Conservation (phyloP, 92 coral and sea anemone species). For the Palythoa caribaeorum region DNA sequence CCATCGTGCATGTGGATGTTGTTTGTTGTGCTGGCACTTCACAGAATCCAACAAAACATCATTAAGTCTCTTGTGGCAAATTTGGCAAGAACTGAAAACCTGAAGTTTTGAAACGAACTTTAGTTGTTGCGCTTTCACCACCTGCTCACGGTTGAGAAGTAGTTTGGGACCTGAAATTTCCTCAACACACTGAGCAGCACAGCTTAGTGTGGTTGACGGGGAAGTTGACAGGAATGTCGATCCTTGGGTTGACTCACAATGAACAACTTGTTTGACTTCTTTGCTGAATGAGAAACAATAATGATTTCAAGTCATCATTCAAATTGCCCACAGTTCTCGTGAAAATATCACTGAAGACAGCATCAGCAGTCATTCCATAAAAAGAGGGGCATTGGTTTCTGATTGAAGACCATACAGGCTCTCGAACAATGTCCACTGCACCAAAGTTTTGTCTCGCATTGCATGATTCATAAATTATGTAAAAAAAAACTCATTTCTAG, state of each 20-base stretch:
- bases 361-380: constrained; percentile 22
- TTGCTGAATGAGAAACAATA: constrained; percentile 58
- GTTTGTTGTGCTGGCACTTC: constrained; percentile 32
- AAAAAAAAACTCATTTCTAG: constrained; percentile 33
- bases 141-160: constrained; percentile 37
- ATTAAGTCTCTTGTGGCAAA: constrained; percentile 21
- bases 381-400: constrained; percentile 15
- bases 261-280: constrained; percentile 44
- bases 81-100: constrained; percentile 36
- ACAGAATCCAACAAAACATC: constrained; percentile 25
- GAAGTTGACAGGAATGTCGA: constrained; percentile 61
- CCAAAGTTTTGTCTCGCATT: constrained; percentile 23
- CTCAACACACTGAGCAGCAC: constrained; percentile 14
- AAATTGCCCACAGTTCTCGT: constrained; percentile 37
- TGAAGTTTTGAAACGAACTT: constrained; percentile 36
- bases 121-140: constrained; percentile 13
- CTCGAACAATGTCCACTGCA: constrained; percentile 19
- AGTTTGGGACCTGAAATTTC: constrained; percentile 15
- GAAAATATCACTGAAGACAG: constrained; percentile 29
- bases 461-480: constrained; percentile 35
- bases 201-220: constrained; percentile 54
- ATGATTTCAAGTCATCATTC: constrained; percentile 47
- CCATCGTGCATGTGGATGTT: constrained; percentile 31
- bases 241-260: constrained; percentile 52
- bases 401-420: constrained; percentile 28